phyloP scores from a whole-genome alignment of 1,140 invertebrate genomes.

The Lepidurus packardi region DNA sequence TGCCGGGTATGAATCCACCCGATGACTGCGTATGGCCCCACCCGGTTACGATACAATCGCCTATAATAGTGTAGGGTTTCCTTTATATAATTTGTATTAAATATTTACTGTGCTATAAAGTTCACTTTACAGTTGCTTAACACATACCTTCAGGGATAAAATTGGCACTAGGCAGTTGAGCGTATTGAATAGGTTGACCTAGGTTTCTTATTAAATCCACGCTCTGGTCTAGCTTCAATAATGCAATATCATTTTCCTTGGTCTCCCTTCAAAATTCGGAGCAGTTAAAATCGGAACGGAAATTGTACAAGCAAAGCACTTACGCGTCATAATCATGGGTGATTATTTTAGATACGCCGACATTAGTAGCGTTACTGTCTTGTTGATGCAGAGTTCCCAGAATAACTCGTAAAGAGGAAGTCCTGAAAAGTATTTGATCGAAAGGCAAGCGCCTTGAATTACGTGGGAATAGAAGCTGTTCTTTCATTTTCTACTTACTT shows the following conservation, averaged over 20 bases:
- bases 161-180: neutral
- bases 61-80: neutral
- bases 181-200: neutral
- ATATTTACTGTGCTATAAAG: neutral
- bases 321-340: neutral
- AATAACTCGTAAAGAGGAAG: neutral
- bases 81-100: too few species aligned
- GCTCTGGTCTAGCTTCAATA: neutral
- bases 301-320: neutral
- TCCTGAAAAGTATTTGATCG: conserved; percentile 17
- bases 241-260: conserved; percentile 25
- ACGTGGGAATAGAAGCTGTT: neutral
- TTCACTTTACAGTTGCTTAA: neutral
- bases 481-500: conserved; percentile 2
- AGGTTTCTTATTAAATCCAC: neutral
- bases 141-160: conserved; percentile 5
- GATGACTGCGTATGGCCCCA: conserved; percentile 24
- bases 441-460: neutral
- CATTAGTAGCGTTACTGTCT: neutral
- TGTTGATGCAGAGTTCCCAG: neutral
- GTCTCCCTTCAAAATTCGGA: neutral
- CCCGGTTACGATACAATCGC: conserved; percentile 26
- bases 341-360: conserved; percentile 26
- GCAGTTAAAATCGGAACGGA: neutral
- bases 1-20: conserved; percentile 7